phyloP scores from a whole-genome alignment of 2,113 vertebrate genomes.

The Sitta europaea region DNA sequence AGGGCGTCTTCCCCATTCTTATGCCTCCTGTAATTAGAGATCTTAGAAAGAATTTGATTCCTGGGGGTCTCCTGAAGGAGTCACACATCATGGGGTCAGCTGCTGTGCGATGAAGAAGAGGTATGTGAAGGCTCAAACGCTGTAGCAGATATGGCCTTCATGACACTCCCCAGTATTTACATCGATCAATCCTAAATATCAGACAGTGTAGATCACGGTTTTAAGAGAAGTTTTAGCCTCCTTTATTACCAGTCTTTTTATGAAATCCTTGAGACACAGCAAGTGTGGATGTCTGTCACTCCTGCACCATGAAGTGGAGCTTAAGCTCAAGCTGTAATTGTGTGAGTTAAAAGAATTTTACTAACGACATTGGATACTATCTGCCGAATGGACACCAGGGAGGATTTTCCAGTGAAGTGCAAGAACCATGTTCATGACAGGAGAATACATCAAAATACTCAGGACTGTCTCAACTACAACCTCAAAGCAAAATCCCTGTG shows the following conservation, averaged over 20 bases:
- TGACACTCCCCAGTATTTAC: background rate
- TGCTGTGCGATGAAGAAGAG: background rate
- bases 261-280: background rate
- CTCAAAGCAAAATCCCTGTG: background rate
- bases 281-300: background rate
- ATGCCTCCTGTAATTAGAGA: background rate
- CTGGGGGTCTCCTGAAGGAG: background rate
- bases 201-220: background rate
- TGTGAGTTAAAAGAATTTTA: background rate
- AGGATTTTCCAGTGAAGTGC: background rate
- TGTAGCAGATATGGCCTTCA: background rate
- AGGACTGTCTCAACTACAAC: rapidly evolving
- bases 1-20: background rate
- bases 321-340: background rate
- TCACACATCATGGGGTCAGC: too few species aligned
- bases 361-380: background rate
- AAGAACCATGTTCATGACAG: background rate
- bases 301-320: background rate
- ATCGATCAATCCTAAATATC: background rate
- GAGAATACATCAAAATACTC: background rate
- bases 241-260: background rate
- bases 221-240: background rate
- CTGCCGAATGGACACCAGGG: background rate
- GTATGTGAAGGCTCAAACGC: rapidly evolving
- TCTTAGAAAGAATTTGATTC: background rate